Percentiles rank a stretch among this genome's conserved stretches.
These are phyloP conservation scores for Sebastes schlegelii DNA, from an alignment of 2,113 vertebrate genomes.

Conservation along the genomic window DNA sequence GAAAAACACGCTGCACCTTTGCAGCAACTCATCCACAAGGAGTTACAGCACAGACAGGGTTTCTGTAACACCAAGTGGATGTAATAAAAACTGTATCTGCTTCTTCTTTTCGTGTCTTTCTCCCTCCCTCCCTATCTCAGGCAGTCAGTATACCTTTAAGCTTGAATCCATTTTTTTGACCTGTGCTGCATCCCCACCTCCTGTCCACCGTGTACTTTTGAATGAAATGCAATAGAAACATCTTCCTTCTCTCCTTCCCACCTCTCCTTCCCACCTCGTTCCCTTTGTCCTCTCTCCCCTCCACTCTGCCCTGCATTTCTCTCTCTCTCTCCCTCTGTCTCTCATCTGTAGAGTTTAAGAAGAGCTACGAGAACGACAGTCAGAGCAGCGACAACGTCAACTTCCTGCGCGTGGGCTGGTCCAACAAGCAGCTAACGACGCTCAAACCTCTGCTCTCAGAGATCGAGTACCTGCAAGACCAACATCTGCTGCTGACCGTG, in stretches of 20 bases:
- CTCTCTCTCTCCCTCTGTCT: slow-evolving; percentile 27
- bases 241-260: slow-evolving; percentile 46
- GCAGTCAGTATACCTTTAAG: slow-evolving; percentile 76
- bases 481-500: slow-evolving; percentile 95
- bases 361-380: slow-evolving; percentile 96
- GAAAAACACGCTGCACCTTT: background rate
- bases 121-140: slow-evolving; percentile 58
- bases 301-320: slow-evolving; percentile 23
- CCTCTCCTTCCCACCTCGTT: background rate
- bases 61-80: slow-evolving; percentile 16
- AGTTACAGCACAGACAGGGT: background rate
- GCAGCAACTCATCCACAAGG: background rate
- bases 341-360: slow-evolving; percentile 90
- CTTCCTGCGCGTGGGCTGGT: slow-evolving; percentile 97
- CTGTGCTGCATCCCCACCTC: slow-evolving; percentile 36
- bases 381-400: slow-evolving; percentile 98
- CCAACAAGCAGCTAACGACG: slow-evolving; percentile 94
- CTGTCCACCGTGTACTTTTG: slow-evolving; percentile 37
- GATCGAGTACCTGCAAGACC: slow-evolving; percentile 97
- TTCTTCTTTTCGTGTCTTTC: slow-evolving; percentile 39
- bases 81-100: slow-evolving; percentile 51
- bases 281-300: slow-evolving; percentile 22
- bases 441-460: slow-evolving; percentile 97
- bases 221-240: slow-evolving; percentile 54
- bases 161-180: slow-evolving; percentile 56